A percentile compares a stretch with the other conserved stretches of the same genome.
These are phyloP conservation scores for Achlya flavicornis DNA, from an alignment of 2,888 invertebrate genomes.

Conservation along the genomic window DNA sequence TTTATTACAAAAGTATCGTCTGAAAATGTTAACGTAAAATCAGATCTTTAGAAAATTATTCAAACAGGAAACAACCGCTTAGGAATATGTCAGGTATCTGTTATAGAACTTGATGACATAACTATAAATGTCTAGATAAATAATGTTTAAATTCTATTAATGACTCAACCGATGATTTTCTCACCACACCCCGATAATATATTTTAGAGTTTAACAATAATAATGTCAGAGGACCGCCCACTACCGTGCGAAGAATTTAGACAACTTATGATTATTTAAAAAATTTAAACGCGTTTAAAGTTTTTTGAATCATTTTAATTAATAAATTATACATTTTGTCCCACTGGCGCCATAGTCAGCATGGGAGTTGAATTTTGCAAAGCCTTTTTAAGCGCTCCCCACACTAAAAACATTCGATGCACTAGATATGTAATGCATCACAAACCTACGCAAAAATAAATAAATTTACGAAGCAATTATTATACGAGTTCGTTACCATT, in stretches of 20 bases:
- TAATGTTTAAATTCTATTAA: background rate
- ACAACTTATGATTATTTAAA: background rate
- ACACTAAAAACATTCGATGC: no score
- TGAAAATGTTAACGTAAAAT: background rate
- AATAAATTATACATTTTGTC: no score
- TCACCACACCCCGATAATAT: constrained; percentile 17
- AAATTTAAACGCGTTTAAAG: background rate
- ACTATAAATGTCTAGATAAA: background rate
- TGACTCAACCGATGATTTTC: background rate
- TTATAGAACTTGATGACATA: background rate
- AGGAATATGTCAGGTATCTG: background rate
- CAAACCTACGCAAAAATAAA: no score
- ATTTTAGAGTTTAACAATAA: constrained; percentile 23
- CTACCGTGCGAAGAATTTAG: constrained; percentile 9
- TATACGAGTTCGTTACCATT: no score
- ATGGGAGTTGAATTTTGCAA: no score
- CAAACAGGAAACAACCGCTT: background rate
- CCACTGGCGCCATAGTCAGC: no score
- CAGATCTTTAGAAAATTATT: background rate
- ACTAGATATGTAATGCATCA: no score
- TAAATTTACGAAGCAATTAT: no score
- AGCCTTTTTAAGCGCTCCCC: no score
- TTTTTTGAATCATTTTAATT: background rate
- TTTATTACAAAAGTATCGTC: no score
- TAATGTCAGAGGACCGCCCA: constrained; percentile 23